A percentile compares a stretch with the other conserved stretches of the same genome.
phyloP scores from a whole-genome alignment of 2,797 vertebrate genomes.

The Enoplosus armatus region DNA sequence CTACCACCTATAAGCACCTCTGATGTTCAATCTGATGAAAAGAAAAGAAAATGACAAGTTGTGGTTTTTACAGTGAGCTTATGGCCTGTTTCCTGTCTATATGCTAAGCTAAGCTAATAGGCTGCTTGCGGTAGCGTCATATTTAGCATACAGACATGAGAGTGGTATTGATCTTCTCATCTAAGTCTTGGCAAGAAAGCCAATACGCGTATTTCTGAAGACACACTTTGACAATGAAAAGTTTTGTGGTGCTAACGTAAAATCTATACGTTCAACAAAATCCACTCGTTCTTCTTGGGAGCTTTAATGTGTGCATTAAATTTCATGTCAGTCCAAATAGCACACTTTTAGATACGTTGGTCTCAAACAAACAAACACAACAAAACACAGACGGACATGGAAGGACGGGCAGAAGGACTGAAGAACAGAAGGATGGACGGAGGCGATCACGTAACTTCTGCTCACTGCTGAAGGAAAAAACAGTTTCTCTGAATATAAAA shows the following conservation, averaged over 20 bases:
- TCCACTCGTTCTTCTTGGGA: not conserved
- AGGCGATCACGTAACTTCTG: not conserved
- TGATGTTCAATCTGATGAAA: not conserved
- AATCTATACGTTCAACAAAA: not conserved
- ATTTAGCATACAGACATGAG: no score
- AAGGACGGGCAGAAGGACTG: not conserved
- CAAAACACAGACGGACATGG: not conserved
- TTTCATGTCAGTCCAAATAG: not conserved
- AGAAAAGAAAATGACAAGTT: no score
- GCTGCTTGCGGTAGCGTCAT: no score
- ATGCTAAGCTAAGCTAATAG: not conserved
- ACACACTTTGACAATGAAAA: not conserved
- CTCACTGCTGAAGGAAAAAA: not conserved
- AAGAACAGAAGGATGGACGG: not conserved
- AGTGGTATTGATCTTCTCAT: no score
- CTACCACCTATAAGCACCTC: no score
- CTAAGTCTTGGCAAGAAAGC: no score
- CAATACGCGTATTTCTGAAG: not conserved
- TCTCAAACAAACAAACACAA: not conserved
- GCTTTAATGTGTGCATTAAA: not conserved
- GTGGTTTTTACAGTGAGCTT: no score
- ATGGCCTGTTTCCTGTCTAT: no score
- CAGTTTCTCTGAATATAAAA: not conserved
- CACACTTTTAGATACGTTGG: not conserved
- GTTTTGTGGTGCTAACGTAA: not conserved